phyloP scores from a whole-genome alignment of 2,888 invertebrate species.

The Prostheceraeus crozeri region DNA sequence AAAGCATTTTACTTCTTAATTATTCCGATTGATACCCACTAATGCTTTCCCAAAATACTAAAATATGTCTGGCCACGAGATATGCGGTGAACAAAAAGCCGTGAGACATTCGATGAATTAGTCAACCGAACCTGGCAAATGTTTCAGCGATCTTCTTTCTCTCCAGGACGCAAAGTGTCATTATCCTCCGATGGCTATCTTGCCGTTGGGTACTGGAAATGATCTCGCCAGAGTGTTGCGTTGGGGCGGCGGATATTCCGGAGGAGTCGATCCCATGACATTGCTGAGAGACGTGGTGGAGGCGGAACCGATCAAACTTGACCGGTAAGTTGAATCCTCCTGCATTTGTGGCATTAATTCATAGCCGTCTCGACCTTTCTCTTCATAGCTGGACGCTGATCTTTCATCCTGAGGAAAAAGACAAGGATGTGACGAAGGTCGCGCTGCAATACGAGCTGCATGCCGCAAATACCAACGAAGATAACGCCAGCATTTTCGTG shows the following conservation, averaged over 20 bases:
- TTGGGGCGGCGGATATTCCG: conserved; percentile 98
- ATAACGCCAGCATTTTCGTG: conserved; percentile 96
- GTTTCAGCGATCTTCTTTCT: no score
- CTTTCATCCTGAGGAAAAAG: conserved; percentile 72
- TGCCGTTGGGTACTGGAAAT: conserved; percentile 93
- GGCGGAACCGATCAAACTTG: conserved; percentile 80
- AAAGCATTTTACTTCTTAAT: no score
- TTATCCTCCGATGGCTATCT: conserved; percentile 95
- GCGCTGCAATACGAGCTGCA: conserved; percentile 56
- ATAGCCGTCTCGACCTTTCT: neutral
- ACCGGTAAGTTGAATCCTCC: no score
- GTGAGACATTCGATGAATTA: no score
- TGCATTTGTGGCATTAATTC: neutral
- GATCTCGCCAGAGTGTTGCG: conserved; percentile 92
- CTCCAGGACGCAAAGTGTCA: conserved; percentile 94
- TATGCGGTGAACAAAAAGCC: no score
- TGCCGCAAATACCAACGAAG: conserved; percentile 65
- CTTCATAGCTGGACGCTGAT: conserved; percentile 87
- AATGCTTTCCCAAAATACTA: no score
- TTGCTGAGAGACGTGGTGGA: conserved; percentile 93
- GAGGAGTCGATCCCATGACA: conserved; percentile 90
- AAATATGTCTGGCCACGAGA: no score
- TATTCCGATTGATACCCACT: no score
- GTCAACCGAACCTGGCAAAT: no score
- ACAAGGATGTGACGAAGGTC: conserved; percentile 55